Evolutionary conservation across 2,113 vertebrate species (phyloP), one percentile per base, ranked within the genome.

Genomic region (Limanda limanda): DNA sequence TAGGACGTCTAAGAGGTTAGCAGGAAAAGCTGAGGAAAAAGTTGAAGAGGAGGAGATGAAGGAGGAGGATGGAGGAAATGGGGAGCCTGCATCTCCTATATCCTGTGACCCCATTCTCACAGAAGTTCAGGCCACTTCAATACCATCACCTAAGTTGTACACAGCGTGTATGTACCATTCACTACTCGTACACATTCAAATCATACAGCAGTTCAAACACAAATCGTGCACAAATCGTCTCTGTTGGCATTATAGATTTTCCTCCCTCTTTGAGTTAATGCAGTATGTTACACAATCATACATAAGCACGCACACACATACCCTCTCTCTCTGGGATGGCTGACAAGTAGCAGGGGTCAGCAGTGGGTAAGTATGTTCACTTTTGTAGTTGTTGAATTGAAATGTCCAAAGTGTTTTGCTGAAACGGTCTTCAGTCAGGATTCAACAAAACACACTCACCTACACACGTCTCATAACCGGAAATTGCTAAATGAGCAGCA

Each of bases 161-260:
- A 96, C 96, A 85, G 71, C 87, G 96, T 97, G 98, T 99, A 99
- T 94, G 97, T 99, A 98, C 96, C 91, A 83, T 92, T 92, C 87
- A 92, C 94, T 94, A 94, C 92, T 94, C 94, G 87, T 88, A 92
- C 90, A 92, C 81, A 76, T 86, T 75, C 72, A 59, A 37, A 60
- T 68, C 76, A 80, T 51, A 58, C 76, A 73, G 17, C 75, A 78
- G 51, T 68, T 60, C 42, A 59, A 71, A 76, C 88, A 81, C 58
- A n/a, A n/a, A n/a, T n/a, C 17, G 68, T 42, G 58, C 74, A 86
- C 68, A 81, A 83, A 85, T 63, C 27, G 37, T 40, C 21, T 58
- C 55, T 60, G 56, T 45, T 10, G 23, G 21, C 62, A 25, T 67
- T 27, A 64, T 40, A 74, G 42, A 47, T 57, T 25, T 61, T 57